Conservation (phyloP, 2,113 vertebrate species). For the Monopterus albus region DNA sequence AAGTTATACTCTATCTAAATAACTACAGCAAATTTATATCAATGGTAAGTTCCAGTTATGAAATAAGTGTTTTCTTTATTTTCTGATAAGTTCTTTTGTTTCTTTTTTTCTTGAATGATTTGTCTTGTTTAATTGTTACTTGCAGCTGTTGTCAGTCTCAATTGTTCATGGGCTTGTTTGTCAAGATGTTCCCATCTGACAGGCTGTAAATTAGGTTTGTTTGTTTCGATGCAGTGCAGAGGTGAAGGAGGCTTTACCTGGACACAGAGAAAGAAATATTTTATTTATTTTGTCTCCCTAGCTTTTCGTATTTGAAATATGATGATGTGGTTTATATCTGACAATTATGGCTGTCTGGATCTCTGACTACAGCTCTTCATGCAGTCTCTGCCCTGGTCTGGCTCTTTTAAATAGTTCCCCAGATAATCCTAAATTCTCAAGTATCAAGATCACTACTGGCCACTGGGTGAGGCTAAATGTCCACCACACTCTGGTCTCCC, state of each 20-base stretch:
- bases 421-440: constrained; percentile 24
- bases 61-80: neutral
- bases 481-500: neutral
- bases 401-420: constrained; percentile 34
- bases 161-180: constrained; percentile 11
- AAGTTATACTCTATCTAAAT: constrained; percentile 6
- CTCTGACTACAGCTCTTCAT: constrained; percentile 32
- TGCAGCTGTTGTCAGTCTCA: constrained; percentile 6
- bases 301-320: neutral
- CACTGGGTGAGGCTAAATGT: neutral
- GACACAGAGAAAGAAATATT: neutral
- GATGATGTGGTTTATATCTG: constrained; percentile 9
- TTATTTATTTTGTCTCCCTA: neutral
- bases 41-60: neutral
- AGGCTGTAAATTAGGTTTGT: neutral
- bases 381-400: constrained; percentile 23
- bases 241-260: neutral
- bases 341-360: constrained; percentile 12
- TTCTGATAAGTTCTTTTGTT: neutral
- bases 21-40: neutral
- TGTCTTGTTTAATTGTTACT: neutral
- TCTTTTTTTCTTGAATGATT: no score
- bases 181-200: constrained; percentile 6
- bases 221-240: constrained; percentile 5
- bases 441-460: neutral